Evolutionary conservation across 2,888 invertebrate genomes (phyloP), one percentile per base, ranked within the genome.

Genomic region (Calliopum simillimum): DNA sequence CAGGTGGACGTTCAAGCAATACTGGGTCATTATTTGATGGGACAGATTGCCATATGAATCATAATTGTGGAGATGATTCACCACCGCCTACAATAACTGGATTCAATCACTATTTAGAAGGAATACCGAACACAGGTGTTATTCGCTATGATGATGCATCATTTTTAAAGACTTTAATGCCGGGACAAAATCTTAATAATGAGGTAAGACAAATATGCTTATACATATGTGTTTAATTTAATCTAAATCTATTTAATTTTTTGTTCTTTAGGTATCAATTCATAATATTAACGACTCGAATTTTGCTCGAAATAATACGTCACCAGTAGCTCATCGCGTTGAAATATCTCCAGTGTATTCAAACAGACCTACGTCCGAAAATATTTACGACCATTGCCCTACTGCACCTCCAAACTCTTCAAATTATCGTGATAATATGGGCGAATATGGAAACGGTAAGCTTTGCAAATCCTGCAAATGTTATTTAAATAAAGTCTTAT

Each of bases 101-200:
- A 70, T 85, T 81, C 72, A 86, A 85, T 79, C 83, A 84, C 73
- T 85, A 86, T 73, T 79, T 85, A 63, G 85, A 86, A 71, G 85
- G 84, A 70, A 85, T 86, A 73, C 84, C 85, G 46, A 85, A 84
- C 70, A 84, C 84, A 3, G 84, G 82, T 12, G 82, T 82, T 66
- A 84, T 84, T 69, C 86, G 86, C 70, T 86, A 86, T 70, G 86
- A 86, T 71, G 86, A 86, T 73, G 81, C 84, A 46, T 79, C 85
- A 5, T 86, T 85, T 73, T 80, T 86, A 51, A 83, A 84, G 77
- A 86, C 83, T 71, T 77, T 86, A 70, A 85, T 86, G 78, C 86
- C 86, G n/a, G 86, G 86, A 14, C 86, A 86, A 71, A 83, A 85
- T 77, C 81, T 86, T 33, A 86, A 86, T 76, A 86, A 83, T 78